Percentiles rank a stretch among this genome's conserved stretches.
phyloP scores from a whole-genome alignment of 2,797 vertebrate species.

The Aulostomus chinensis region DNA sequence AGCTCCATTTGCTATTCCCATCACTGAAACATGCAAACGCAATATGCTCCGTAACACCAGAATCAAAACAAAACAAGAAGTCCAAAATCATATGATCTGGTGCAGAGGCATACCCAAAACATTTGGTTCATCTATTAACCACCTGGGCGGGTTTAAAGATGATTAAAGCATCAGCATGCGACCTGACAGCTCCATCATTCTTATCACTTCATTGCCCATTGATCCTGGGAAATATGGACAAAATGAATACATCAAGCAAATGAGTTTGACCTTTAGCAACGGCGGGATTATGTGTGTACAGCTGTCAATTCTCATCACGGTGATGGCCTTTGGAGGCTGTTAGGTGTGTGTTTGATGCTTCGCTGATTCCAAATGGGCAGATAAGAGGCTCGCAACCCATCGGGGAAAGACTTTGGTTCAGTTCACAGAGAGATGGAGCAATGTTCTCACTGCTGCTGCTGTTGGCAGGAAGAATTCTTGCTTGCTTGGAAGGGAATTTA shows the following conservation, averaged over 20 bases:
- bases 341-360: conserved; percentile 17
- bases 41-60: conserved; percentile 13
- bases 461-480: background rate
- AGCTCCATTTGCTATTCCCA: conserved; percentile 21
- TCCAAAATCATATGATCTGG: conserved; percentile 7
- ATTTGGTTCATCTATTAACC: background rate
- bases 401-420: conserved; percentile 10
- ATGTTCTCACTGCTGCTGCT: conserved; percentile 10
- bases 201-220: conserved; percentile 56
- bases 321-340: conserved; percentile 56
- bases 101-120: background rate
- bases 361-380: conserved; percentile 26
- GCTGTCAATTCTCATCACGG: conserved; percentile 60
- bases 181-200: conserved; percentile 41
- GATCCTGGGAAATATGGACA: conserved; percentile 39
- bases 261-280: conserved; percentile 59
- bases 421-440: conserved; percentile 12
- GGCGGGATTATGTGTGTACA: conserved; percentile 51
- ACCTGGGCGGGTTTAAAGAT: background rate
- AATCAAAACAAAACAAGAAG: background rate
- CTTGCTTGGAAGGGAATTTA: conserved; percentile 27
- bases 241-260: conserved; percentile 64
- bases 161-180: too few relatives aligned
- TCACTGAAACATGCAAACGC: conserved; percentile 21
- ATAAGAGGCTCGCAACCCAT: conserved; percentile 10